phyloP scores from a whole-genome alignment of 2,888 invertebrate genomes.

The Hydriomena furcata region DNA sequence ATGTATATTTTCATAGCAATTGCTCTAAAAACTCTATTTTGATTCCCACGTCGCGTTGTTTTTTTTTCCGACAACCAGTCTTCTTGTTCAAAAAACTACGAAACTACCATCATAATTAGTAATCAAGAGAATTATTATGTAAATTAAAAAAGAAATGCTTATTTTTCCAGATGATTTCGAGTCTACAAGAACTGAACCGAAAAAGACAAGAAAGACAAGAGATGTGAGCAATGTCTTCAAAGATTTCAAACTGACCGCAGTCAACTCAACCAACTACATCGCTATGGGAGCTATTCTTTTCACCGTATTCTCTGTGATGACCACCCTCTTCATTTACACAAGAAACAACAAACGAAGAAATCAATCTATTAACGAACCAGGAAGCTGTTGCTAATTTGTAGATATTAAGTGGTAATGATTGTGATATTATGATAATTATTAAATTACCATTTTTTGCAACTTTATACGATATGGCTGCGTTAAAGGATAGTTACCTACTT shows the following conservation, averaged over 20 bases:
- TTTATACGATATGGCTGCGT: conserved; percentile 47
- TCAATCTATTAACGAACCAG: conserved; percentile 19
- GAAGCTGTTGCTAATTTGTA: conserved; percentile 43
- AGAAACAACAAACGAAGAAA: conserved; percentile 42
- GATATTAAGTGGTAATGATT: conserved; percentile 46
- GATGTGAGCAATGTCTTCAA: conserved; percentile 52
- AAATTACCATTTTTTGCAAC: conserved; percentile 40
- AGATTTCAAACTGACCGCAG: conserved; percentile 21
- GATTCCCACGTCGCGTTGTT: too few relatives aligned
- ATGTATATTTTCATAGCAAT: too few relatives aligned
- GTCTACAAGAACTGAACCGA: conserved; percentile 62
- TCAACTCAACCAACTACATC: conserved; percentile 48
- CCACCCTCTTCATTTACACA: conserved; percentile 50
- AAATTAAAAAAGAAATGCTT: not conserved
- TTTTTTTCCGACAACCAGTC: too few relatives aligned
- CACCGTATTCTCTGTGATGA: conserved; percentile 51
- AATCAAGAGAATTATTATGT: too few relatives aligned
- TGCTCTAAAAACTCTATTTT: too few relatives aligned
- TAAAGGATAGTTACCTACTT: conserved; percentile 39
- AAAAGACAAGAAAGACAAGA: conserved; percentile 61
- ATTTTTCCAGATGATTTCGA: conserved; percentile 68
- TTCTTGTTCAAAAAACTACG: too few relatives aligned
- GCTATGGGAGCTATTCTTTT: conserved; percentile 56
- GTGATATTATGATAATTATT: conserved; percentile 60
- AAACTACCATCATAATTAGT: too few relatives aligned